These are phyloP conservation scores for Ceriagrion tenellum DNA, from an alignment of 2,888 invertebrate species.

Conservation along the genomic window DNA sequence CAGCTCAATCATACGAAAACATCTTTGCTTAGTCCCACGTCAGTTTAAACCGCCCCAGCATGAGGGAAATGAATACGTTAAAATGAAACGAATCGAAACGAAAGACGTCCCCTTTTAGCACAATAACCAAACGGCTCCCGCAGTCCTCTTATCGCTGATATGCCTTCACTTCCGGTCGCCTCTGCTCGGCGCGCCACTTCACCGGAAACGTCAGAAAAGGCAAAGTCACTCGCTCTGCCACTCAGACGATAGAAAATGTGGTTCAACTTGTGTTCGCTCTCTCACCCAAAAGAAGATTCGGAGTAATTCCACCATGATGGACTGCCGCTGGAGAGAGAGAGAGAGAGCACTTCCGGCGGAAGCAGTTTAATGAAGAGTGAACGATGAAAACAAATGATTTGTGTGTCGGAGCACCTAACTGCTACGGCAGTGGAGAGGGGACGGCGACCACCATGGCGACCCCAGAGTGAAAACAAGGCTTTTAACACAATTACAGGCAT, in stretches of 20 bases:
- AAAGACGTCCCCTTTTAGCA: not conserved
- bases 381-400: not conserved
- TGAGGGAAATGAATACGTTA: not conserved
- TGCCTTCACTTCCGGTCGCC: not conserved
- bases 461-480: no score
- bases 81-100: no score
- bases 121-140: conserved; percentile 15
- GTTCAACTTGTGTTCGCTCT: not conserved
- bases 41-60: not conserved
- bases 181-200: not conserved
- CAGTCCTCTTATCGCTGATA: conserved; percentile 7
- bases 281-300: not conserved
- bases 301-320: not conserved
- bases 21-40: not conserved
- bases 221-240: not conserved
- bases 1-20: not conserved
- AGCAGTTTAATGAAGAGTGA: not conserved
- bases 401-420: not conserved
- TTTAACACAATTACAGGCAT: no score
- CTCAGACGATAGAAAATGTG: not conserved
- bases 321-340: not conserved
- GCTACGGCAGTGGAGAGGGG: not conserved
- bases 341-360: not conserved
- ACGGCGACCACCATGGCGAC: not conserved
- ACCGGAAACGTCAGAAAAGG: not conserved